Evolutionary conservation across 1,140 invertebrate genomes (phyloP), one percentile per base, ranked within the genome.

Genomic region (Bombus impatiens): DNA sequence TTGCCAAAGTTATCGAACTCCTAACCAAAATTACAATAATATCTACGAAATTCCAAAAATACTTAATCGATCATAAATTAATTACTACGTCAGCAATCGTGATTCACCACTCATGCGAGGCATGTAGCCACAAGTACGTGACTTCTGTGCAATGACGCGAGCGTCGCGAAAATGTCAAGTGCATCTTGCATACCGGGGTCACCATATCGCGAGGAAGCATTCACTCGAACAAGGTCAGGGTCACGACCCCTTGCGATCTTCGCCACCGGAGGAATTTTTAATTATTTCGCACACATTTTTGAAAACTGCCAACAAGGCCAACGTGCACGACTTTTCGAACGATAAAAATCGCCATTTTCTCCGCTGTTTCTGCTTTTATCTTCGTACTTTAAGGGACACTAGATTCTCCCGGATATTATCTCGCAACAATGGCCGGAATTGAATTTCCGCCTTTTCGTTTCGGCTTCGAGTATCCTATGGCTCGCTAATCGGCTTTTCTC

Each of bases 121-220:
- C 8, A 4, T n/a, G 35, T 32, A 67, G 15, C n/a, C n/a, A n/a
- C 32, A 37, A 1, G 25, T 47, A 85, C 83, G 83, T 85, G 83
- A 85, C 78, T 70, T 78, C 25, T n/a, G 53, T 32, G 4, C 32
- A 28, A 28, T 67, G 65, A 79, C 37, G 37, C 47, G 15, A 18
- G 42, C 15, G 22, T 65, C 32, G 44, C 47, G 62, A 42, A 75
- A 86, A 86, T 86, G 84, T 86, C 84, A 86, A 86, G 84, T 82
- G 71, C 79, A 44, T 32, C 32, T 76, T 47, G 42, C 42, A 22
- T 12, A 57, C n/a, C 12, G 8, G 42, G 35, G 18, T 53, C 13
- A 3, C 3, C 8, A n/a, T 25, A 65, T 65, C 32, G 67, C 78
- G 28, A 79, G 37, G 44, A 83, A 83, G 65, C n/a, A 53, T 57